phyloP scores from a whole-genome alignment of 2,797 vertebrate genomes.

The Melopsittacus undulatus region DNA sequence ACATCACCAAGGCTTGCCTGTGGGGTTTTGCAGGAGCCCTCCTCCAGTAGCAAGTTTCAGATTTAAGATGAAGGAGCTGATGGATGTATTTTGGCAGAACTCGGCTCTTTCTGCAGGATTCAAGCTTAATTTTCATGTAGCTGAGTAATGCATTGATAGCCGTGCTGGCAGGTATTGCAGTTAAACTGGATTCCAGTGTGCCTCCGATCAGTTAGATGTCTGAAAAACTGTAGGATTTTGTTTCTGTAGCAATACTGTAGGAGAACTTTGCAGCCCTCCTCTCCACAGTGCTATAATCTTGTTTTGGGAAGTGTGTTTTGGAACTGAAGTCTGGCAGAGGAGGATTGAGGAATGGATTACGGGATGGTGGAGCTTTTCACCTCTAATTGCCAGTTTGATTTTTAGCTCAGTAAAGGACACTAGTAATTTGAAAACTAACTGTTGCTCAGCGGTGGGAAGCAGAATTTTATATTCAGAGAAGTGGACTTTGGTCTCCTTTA shows the following conservation, averaged over 20 bases:
- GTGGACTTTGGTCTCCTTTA: neutral
- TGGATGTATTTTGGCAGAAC: neutral
- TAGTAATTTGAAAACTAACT: neutral
- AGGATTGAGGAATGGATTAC: neutral
- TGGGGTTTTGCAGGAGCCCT: neutral
- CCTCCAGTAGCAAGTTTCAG: neutral
- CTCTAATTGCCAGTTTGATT: neutral
- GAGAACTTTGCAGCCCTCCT: neutral
- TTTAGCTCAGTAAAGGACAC: neutral
- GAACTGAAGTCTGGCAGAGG: neutral
- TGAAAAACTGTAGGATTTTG: neutral
- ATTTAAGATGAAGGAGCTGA: neutral
- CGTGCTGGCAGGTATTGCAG: neutral
- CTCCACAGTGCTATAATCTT: neutral
- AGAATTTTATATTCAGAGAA: neutral
- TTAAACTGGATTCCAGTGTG: constrained; percentile 15
- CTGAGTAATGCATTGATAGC: constrained; percentile 33
- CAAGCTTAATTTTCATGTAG: constrained; percentile 5
- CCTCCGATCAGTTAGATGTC: neutral
- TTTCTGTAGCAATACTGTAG: neutral
- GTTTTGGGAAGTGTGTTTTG: neutral
- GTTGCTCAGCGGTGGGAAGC: neutral
- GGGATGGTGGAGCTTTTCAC: neutral
- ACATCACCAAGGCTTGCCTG: neutral
- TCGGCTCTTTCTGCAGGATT: neutral